Evolutionary conservation across 2,888 invertebrate species (phyloP), one percentile per base, ranked within the genome.

Genomic region (Empis stercorea): DNA sequence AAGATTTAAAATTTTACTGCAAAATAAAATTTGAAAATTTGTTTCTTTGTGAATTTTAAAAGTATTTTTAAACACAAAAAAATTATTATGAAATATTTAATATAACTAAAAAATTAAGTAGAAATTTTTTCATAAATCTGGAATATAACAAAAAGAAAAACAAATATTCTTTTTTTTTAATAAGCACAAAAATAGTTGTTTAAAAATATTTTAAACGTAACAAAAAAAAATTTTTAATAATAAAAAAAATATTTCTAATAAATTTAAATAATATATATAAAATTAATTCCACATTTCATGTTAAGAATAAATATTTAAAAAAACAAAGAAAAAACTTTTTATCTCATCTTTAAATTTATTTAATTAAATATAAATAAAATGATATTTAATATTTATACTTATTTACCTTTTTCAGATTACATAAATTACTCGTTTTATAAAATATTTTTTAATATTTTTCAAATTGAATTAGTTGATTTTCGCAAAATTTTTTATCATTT

Each of bases 341-440:
- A 27, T 27, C 23, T 27, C 23, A 27, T 27, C 5, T 27, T 27
- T 48, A 14, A 34, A n/a, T 34, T 14, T 14, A 14, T 34, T 34
- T 34, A 14, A 13, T 45, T 49, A 51, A 50, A 48, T 49, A 48
- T 48, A 38, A 40, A 30, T 44, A 48, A 54, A 47, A 59, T 57
- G 55, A 53, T 48, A 49, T 50, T 53, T 54, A 54, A 55, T 37
- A 47, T n/a, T n/a, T n/a, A n/a, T n/a, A n/a, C n/a, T n/a, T n/a
- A n/a, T n/a, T n/a, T n/a, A n/a, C n/a, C n/a, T n/a, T n/a, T n/a
- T n/a, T n/a, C n/a, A n/a, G n/a, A n/a, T n/a, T n/a, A n/a, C n/a
- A n/a, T n/a, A n/a, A n/a, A n/a, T n/a, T n/a, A n/a, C n/a, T n/a
- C n/a, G n/a, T n/a, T n/a, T n/a, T n/a, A n/a, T n/a, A n/a, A n/a